These are phyloP conservation scores for Bathynomus jamesi DNA, from an alignment of 1,140 invertebrate species.

Conservation along the genomic window DNA sequence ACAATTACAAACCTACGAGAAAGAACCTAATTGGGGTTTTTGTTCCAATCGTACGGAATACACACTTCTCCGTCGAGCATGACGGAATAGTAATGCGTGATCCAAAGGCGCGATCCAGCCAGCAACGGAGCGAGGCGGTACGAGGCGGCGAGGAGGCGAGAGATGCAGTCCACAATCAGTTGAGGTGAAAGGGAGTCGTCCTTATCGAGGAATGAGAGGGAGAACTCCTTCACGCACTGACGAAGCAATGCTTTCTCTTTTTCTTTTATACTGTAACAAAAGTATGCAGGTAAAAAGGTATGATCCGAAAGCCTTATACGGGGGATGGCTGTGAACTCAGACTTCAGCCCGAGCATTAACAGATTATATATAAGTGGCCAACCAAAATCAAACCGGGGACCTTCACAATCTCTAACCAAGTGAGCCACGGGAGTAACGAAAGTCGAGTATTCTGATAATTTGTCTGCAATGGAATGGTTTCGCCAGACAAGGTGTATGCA, in stretches of 20 bases:
- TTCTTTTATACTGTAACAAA: constrained; percentile 61
- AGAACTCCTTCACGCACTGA: constrained; percentile 56
- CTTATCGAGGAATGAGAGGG: constrained; percentile 63
- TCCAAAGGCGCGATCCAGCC: constrained; percentile 58
- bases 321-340: too few relatives aligned
- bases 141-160: constrained; percentile 56
- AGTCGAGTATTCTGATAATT: too few relatives aligned
- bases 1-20: too few relatives aligned
- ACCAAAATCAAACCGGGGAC: too few relatives aligned
- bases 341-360: too few relatives aligned
- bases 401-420: too few relatives aligned
- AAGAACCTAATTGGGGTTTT: too few relatives aligned
- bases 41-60: constrained; percentile 86
- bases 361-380: too few relatives aligned
- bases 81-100: constrained; percentile 86
- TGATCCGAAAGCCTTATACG: too few relatives aligned
- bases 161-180: constrained; percentile 78
- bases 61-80: constrained; percentile 81
- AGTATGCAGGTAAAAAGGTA: background rate
- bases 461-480: too few relatives aligned
- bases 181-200: constrained; percentile 83
- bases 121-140: constrained; percentile 41
- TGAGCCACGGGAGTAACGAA: too few relatives aligned
- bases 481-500: too few relatives aligned
- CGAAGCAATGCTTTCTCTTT: constrained; percentile 62